phyloP scores from a whole-genome alignment of 2,888 invertebrate genomes.

The Ditylenchus weischeri region DNA sequence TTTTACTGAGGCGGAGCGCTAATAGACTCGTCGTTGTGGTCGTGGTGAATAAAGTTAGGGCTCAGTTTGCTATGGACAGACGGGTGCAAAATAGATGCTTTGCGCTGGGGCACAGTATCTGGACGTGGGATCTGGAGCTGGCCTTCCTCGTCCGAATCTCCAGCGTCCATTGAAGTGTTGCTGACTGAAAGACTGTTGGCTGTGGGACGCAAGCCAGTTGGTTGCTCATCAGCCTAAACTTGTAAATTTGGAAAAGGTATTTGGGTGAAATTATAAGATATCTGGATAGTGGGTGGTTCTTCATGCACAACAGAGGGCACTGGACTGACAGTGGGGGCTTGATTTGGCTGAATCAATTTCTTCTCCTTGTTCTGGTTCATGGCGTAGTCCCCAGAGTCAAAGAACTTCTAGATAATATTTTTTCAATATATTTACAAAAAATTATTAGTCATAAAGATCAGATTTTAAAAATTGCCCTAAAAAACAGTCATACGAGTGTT shows the following conservation, averaged over 20 bases:
- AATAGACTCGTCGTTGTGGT: slow-evolving; percentile 41
- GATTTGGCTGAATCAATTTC: slow-evolving; percentile 25
- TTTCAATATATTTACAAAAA: no score
- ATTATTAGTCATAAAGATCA: no score
- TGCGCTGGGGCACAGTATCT: slow-evolving; percentile 77
- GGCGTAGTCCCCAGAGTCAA: slow-evolving; percentile 99
- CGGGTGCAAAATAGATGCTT: slow-evolving; percentile 58
- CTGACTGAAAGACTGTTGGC: slow-evolving; percentile 17
- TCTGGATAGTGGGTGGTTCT: slow-evolving; percentile 7
- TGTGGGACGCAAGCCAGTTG: slow-evolving; percentile 1
- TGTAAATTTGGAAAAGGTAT: not conserved
- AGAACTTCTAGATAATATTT: slow-evolving; percentile 75
- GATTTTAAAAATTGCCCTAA: no score
- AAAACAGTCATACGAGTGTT: no score
- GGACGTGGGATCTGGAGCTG: slow-evolving; percentile 89
- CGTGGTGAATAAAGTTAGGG: slow-evolving; percentile 55
- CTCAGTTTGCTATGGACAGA: slow-evolving; percentile 55
- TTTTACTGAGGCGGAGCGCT: slow-evolving; percentile 23
- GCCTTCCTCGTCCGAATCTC: slow-evolving; percentile 32
- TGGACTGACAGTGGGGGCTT: not conserved
- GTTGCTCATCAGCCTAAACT: not conserved
- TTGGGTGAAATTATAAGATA: slow-evolving; percentile 8
- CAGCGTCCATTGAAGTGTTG: slow-evolving; percentile 29
- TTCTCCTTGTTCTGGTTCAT: slow-evolving; percentile 76
- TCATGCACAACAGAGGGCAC: slow-evolving; percentile 18